Evolutionary conservation across 2,888 invertebrate genomes (phyloP), one percentile per base, ranked within the genome.

Genomic region (Malthinus seriepunctatus): DNA sequence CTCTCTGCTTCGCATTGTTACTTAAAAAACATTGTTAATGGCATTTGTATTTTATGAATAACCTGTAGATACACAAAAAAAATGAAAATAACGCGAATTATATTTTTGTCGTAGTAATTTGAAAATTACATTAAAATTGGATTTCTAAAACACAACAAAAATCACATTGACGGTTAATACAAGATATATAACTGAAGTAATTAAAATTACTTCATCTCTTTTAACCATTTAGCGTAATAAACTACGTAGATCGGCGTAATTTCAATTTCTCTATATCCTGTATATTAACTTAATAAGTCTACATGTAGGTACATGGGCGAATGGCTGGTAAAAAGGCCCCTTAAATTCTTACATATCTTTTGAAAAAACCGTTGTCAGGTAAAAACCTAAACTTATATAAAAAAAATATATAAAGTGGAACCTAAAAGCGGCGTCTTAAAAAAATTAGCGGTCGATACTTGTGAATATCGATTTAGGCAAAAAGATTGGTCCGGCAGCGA

Each of bases 11-110:
- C 69, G 69, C 65, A 71, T 73, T 74, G 75, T 74, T 74, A 73
- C 65, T 69, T 71, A 66, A 42, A 23, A 72, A 66, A 73, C 68
- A 72, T 73, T 75, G 73, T 74, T 75, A 71, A 74, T 71, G 69
- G 68, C 72, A 68, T 74, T 74, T 73, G 67, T 75, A 71, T 74
- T 57, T 61, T 62, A 62, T 58, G 57, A 58, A 62, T 60, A 55
- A 62, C 60, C 63, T 62, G 65, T 65, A 63, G 56, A 65, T 63
- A 58, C 53, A 51, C 34, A 50, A 54, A 23, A 54, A 23, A 23
- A 23, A 52, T 56, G 49, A 57, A 58, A 49, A 53, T 61, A 56
- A 51, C 46, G 57, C 61, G 50, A 61, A 64, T 60, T 71, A 73
- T 73, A 73, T 71, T 72, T 73, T 73, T 68, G 67, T 71, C 65